phyloP scores from a whole-genome alignment of 92 coral and sea anemone genomes.

The Meandrina meandrites region DNA sequence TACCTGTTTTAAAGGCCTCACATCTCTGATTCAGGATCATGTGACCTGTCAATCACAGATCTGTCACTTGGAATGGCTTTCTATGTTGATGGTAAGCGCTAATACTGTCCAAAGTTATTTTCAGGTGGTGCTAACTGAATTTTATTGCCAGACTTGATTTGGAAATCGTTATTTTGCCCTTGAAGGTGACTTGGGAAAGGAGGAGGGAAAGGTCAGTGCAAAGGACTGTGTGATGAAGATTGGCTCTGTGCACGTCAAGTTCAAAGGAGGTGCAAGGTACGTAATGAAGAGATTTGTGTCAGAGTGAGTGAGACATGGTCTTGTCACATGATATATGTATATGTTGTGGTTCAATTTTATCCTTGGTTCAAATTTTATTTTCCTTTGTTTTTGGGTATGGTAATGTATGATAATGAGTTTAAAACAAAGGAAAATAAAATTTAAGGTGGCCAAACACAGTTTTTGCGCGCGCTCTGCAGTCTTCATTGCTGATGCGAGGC shows the following conservation, averaged over 20 bases:
- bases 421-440: too few relatives aligned
- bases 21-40: conserved; percentile 85
- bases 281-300: background rate
- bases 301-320: background rate
- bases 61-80: conserved; percentile 68
- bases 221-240: conserved; percentile 65
- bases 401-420: too few relatives aligned
- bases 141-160: background rate
- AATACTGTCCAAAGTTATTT: background rate
- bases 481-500: too few relatives aligned
- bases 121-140: too few relatives aligned
- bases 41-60: conserved; percentile 65
- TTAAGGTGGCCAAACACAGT: too few relatives aligned
- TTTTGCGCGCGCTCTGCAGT: too few relatives aligned
- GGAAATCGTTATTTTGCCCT: background rate
- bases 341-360: too few relatives aligned
- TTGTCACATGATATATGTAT: too few relatives aligned
- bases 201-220: conserved; percentile 56
- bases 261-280: conserved; percentile 83
- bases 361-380: too few relatives aligned
- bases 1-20: conserved; percentile 64
- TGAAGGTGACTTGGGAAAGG: conserved; percentile 43
- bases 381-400: too few relatives aligned
- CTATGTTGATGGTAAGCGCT: conserved; percentile 52
- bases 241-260: conserved; percentile 71